These are phyloP conservation scores for Petrolisthes cinctipes DNA, from an alignment of 2,888 invertebrate genomes.

Conservation along the genomic window DNA sequence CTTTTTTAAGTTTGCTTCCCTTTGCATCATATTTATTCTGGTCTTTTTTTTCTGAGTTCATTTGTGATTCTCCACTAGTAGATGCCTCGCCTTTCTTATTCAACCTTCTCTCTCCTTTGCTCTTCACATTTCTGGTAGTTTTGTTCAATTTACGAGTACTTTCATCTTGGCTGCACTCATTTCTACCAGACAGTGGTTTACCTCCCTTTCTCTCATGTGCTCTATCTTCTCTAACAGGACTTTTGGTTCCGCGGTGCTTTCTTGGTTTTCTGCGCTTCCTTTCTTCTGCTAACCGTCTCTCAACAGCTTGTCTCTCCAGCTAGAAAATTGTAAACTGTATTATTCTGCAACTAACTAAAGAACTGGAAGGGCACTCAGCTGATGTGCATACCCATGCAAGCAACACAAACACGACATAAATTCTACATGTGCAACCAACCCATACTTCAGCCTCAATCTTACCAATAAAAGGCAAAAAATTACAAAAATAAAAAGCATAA, in stretches of 20 bases:
- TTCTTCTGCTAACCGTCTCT: conserved; percentile 9
- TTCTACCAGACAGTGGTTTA: not conserved
- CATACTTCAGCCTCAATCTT: not conserved
- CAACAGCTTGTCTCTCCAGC: conserved; percentile 24
- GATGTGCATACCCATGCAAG: not conserved
- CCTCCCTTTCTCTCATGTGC: not conserved
- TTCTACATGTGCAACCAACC: not conserved
- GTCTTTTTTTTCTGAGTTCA: not conserved
- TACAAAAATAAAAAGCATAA: too few relatives aligned
- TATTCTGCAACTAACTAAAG: too few relatives aligned
- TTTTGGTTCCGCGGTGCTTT: not conserved
- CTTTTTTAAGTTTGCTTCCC: not conserved
- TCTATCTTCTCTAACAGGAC: not conserved
- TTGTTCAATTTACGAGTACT: not conserved
- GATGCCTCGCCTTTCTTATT: not conserved
- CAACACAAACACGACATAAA: not conserved
- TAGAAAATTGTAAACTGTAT: not conserved
- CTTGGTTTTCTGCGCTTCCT: not conserved
- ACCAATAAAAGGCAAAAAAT: not conserved
- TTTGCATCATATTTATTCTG: not conserved
- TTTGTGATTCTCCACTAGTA: not conserved
- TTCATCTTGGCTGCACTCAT: not conserved
- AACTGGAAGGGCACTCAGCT: not conserved
- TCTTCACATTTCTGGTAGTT: not conserved
- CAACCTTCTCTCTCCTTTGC: not conserved